phyloP scores from a whole-genome alignment of 2,113 vertebrate genomes.

The Cairina moschata region DNA sequence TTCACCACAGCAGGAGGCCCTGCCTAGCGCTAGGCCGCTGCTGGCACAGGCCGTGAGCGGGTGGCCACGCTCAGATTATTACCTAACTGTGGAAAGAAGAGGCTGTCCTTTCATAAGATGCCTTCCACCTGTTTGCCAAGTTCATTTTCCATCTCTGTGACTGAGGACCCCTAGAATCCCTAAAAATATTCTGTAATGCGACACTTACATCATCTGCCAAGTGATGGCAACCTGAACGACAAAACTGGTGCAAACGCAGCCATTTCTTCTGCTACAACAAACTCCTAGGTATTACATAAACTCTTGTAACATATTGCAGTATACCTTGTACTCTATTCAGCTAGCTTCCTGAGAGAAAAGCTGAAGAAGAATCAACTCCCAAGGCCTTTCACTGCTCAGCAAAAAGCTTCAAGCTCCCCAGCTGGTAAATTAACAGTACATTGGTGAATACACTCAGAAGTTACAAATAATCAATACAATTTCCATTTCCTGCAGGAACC shows the following conservation, averaged over 20 bases:
- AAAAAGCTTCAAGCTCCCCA: background rate
- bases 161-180: no score
- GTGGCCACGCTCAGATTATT: no score
- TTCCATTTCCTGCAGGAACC: background rate
- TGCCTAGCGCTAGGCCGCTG: background rate
- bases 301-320: background rate
- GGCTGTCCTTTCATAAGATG: background rate
- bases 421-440: background rate
- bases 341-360: background rate
- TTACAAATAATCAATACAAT: background rate
- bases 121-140: background rate
- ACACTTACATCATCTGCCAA: background rate
- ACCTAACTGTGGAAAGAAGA: background rate
- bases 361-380: background rate
- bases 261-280: background rate
- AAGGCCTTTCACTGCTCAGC: background rate
- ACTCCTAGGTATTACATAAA: background rate
- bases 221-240: background rate
- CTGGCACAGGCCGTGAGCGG: background rate
- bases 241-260: background rate
- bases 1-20: background rate
- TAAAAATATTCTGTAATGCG: background rate
- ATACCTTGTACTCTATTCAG: background rate
- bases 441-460: background rate
- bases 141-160: no score